Evolutionary conservation across 2,113 vertebrate species (phyloP).

Genomic region (Myrmecophaga tridactyla): DNA sequence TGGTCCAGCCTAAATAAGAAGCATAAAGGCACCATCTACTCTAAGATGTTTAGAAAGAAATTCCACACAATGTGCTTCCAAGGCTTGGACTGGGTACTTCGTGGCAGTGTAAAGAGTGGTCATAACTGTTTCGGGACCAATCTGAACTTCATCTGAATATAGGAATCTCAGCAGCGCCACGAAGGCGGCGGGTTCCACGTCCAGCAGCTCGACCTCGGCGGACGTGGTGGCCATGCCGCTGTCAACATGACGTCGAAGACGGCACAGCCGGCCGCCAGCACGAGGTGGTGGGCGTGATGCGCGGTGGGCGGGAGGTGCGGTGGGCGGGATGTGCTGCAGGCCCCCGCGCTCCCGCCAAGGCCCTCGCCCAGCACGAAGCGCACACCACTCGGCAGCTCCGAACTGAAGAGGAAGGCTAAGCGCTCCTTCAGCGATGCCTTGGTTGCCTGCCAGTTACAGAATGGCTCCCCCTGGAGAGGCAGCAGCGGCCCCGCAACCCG

Average conservation of each 20-base stretch:
- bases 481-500: constrained; percentile 69
- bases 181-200: constrained; percentile 94
- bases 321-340: constrained; percentile 92
- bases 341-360: constrained; percentile 64
- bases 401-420: constrained; percentile 95
- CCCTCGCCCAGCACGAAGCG: constrained; percentile 90
- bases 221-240: constrained; percentile 96
- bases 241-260: constrained; percentile 98
- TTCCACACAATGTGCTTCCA: no score
- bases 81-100: no score
- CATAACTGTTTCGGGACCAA: no score
- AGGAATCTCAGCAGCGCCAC: constrained; percentile 92
- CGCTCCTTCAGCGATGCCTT: constrained; percentile 94
- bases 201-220: constrained; percentile 94
- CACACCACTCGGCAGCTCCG: constrained; percentile 94
- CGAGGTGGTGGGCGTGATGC: constrained; percentile 94
- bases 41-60: no score
- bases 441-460: constrained; percentile 95
- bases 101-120: no score
- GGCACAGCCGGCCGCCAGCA: constrained; percentile 93
- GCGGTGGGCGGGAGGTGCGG: no score
- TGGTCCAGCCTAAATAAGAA: no score
- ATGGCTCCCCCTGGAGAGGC: constrained; percentile 89
- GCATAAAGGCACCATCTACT: no score
- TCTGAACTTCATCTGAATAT: no score